Evolutionary conservation across 2,888 invertebrate species (phyloP).

Genomic region (Synergus gifuensis): DNA sequence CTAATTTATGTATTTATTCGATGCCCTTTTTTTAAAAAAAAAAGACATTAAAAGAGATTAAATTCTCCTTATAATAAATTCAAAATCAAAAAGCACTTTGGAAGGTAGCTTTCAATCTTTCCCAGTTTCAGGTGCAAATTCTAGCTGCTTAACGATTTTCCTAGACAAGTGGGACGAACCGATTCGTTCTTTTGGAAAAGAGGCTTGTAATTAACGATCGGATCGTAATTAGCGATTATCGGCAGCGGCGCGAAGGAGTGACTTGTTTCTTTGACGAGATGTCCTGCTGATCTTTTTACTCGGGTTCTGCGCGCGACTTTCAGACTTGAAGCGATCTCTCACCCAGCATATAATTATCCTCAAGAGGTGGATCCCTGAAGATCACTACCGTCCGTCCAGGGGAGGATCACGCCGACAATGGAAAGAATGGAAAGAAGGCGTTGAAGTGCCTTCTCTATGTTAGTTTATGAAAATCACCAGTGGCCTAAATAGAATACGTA

Average conservation of each 20-base stretch:
- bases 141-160: neutral
- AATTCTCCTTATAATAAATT: neutral
- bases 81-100: neutral
- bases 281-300: conserved; percentile 17
- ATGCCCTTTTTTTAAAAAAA: neutral
- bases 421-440: conserved; percentile 46
- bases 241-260: conserved; percentile 17
- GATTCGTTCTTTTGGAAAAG: neutral
- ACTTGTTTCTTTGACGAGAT: conserved; percentile 27
- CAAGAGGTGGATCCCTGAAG: conserved; percentile 54
- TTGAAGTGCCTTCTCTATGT: conserved; percentile 20
- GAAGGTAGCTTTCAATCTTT: neutral
- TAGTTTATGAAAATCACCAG: conserved; percentile 35
- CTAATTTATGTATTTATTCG: conserved; percentile 20
- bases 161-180: conserved; percentile 32
- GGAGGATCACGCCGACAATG: conserved; percentile 50
- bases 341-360: conserved; percentile 57
- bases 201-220: conserved; percentile 36
- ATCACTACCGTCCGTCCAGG: conserved; percentile 56
- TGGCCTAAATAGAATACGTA: conserved; percentile 26
- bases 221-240: conserved; percentile 34
- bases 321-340: conserved; percentile 50
- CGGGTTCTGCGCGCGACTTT: conserved; percentile 38
- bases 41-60: neutral
- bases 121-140: conserved; percentile 10